phyloP scores from a whole-genome alignment of 2,113 vertebrate species.

The Paramisgurnus dabryanus region DNA sequence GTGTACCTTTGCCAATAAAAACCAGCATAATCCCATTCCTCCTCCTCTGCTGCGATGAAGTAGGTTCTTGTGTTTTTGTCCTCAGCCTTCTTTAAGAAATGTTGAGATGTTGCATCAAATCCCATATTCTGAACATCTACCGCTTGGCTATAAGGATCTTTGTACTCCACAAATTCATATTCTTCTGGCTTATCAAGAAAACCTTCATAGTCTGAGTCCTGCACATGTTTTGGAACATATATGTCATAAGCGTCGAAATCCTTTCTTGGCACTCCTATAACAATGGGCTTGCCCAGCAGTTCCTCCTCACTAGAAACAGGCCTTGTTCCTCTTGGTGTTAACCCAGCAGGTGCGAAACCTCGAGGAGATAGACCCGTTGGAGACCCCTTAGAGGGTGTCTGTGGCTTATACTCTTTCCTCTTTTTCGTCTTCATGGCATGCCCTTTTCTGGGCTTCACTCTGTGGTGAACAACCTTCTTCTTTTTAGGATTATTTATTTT shows the following conservation, averaged over 20 bases:
- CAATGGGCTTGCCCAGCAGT: constrained; percentile 62
- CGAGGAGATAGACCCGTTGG: constrained; percentile 66
- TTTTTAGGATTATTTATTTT: constrained; percentile 39
- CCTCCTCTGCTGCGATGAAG: constrained; percentile 88
- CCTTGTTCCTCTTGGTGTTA: constrained; percentile 51
- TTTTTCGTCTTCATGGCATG: constrained; percentile 70
- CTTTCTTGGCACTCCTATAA: constrained; percentile 80
- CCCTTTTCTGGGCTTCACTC: constrained; percentile 62
- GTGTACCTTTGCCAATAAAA: constrained; percentile 69
- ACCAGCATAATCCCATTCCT: constrained; percentile 87
- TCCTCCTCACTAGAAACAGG: constrained; percentile 60
- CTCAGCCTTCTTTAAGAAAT: constrained; percentile 74
- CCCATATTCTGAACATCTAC: constrained; percentile 67
- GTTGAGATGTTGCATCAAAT: constrained; percentile 73
- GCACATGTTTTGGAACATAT: constrained; percentile 65
- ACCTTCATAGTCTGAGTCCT: constrained; percentile 35
- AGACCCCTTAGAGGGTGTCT: constrained; percentile 59
- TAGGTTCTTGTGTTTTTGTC: constrained; percentile 78
- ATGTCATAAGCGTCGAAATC: constrained; percentile 79
- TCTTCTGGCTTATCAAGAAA: constrained; percentile 59
- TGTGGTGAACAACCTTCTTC: constrained; percentile 52
- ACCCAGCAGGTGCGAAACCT: constrained; percentile 45
- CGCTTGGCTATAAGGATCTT: constrained; percentile 81
- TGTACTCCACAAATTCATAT: constrained; percentile 79
- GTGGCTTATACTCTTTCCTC: constrained; percentile 69